These are phyloP conservation scores for Latrodectus geometricus DNA, from an alignment of 1,140 invertebrate genomes.

Conservation along the genomic window DNA sequence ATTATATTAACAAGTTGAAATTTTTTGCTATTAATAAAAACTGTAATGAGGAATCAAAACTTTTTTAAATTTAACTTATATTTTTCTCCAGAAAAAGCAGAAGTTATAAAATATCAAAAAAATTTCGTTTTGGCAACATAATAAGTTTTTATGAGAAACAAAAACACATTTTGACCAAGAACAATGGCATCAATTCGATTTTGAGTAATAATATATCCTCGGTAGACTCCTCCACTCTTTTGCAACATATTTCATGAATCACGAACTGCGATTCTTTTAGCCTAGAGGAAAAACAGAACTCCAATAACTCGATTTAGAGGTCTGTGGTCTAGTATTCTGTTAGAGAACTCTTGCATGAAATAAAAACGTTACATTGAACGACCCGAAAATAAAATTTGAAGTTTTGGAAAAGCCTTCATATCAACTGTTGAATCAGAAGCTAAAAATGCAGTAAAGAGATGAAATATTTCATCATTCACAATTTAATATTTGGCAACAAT, in stretches of 20 bases:
- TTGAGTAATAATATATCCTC: slow-evolving; percentile 26
- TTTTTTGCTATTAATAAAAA: no score
- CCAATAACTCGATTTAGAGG: slow-evolving; percentile 42
- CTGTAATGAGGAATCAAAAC: no score
- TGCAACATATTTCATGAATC: slow-evolving; percentile 13
- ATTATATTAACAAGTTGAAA: no score
- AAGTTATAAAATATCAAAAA: no score
- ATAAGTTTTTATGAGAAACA: background rate
- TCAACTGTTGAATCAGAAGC: slow-evolving; percentile 20
- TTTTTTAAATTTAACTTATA: no score
- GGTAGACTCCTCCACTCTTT: background rate
- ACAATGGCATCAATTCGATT: slow-evolving; percentile 22
- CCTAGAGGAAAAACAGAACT: slow-evolving; percentile 47
- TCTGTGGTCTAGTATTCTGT: slow-evolving; percentile 16
- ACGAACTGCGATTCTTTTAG: slow-evolving; percentile 16
- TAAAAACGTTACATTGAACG: slow-evolving; percentile 27
- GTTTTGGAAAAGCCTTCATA: background rate
- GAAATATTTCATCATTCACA: no score
- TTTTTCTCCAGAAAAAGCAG: no score
- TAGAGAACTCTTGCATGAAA: slow-evolving; percentile 9
- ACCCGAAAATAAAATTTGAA: slow-evolving; percentile 18
- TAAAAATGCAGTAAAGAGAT: background rate
- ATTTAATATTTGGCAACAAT: no score
- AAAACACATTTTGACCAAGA: background rate
- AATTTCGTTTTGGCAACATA: background rate